Evolutionary conservation across 2,888 invertebrate species (phyloP), one percentile per base, ranked within the genome.

Genomic region (Drosophila macrospina): DNA sequence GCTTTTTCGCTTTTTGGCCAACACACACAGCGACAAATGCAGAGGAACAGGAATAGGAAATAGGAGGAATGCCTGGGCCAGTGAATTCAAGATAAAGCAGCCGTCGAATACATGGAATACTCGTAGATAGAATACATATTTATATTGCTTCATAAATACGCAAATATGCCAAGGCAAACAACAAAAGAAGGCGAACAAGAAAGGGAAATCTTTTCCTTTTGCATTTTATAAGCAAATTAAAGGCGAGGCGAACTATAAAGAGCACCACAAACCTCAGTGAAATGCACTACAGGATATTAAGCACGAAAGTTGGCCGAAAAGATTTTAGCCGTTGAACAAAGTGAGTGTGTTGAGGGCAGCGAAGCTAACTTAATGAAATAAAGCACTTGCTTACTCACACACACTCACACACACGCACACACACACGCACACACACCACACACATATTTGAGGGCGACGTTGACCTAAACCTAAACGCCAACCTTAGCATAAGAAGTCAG

Each of bases 231-330:
- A 63, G 76, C 63, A 72, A 69, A 66, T 78, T 63, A 42, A 66
- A 72, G 64, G 28, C 36, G 65, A 32, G 60, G 20, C 55, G 57
- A 84, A 83, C 86, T 82, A 79, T 74, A 83, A 80, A 84, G 78
- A 63, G 66, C 13, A 39, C 71, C 56, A 39, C 62, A 71, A 55
- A 74, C 83, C 84, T 74, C 81, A 71, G 36, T 60, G 69, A 55
- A 88, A 73, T 78, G 73, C 85, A 88, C 89, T 69, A 71, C 81
- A 75, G 76, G 87, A 80, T 87, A 88, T 87, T 80, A 88, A 78
- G 81, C 81, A 76, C 75, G 74, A 77, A 86, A 83, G 86, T 84
- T 79, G 70, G 56, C 60, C 59, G 66, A 66, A 80, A 78, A 88
- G 83, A 82, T 87, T 88, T 69, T 79, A 69, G 73, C 20, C 39